A percentile compares a stretch with the other conserved stretches of the same genome.
Conservation (phyloP, 1,140 invertebrate species). For the Heliothis subflexa region DNA sequence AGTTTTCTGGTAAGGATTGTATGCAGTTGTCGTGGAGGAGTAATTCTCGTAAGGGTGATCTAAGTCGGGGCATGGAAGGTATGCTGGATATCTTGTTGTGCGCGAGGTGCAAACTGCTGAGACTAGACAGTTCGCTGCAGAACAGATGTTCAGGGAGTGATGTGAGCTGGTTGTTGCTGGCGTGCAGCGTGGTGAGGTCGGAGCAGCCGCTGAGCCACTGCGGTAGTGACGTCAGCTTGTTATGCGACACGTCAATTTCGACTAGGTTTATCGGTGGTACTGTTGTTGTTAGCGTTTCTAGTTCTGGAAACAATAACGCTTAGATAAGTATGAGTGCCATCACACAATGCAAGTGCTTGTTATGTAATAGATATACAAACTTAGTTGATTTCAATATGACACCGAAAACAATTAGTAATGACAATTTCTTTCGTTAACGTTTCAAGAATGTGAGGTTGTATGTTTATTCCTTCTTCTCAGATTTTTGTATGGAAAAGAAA, state of each 20-base stretch:
- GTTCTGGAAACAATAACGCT: conserved; percentile 84
- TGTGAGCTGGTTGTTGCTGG: conserved; percentile 91
- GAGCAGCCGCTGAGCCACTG: conserved; percentile 92
- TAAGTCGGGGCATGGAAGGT: conserved; percentile 89
- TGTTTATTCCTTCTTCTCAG: no score
- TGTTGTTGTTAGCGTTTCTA: conserved; percentile 89
- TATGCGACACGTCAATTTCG: conserved; percentile 92
- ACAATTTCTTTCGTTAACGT: no score
- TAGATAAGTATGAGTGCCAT: neutral
- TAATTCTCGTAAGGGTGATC: conserved; percentile 89
- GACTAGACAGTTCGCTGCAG: conserved; percentile 89
- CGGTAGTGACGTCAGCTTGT: conserved; percentile 91
- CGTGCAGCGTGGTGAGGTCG: conserved; percentile 90
- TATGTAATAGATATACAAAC: no score
- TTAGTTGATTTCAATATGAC: no score
- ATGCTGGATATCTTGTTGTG: conserved; percentile 92
- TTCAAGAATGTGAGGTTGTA: no score
- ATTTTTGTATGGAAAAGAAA: conserved; percentile 21
- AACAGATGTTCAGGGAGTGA: conserved; percentile 91
- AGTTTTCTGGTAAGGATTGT: conserved; percentile 90
- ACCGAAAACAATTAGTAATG: no score
- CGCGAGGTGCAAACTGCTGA: conserved; percentile 91
- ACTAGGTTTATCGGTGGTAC: conserved; percentile 89
- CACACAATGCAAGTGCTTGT: no score
- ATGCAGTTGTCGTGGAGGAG: conserved; percentile 93